Base-by-base conservation (phyloP, 2,113 vertebrate species). In the Pterocles orientalis region DNA sequence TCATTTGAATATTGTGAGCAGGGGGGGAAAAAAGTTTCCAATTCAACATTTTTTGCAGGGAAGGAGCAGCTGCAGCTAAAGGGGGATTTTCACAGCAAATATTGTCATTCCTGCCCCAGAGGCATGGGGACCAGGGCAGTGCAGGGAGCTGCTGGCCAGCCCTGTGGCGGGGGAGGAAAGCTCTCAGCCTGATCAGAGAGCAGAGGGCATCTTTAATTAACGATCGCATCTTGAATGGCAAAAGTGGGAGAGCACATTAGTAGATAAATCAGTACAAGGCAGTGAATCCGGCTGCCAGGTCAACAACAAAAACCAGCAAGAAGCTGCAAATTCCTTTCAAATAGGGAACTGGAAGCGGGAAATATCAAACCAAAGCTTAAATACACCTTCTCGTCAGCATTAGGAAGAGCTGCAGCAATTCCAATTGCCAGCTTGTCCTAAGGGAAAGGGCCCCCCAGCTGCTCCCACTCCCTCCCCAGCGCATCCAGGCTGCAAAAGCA, bases 371-470 rank as follows among this genome's bases (percentile, higher is more conserved):
- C 51, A 91, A 61, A 94, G 45, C 19, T 33, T 34, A 43, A 70
- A n/a, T 79, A 62, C 72, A 36, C 68, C 92, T 76, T 66, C 57
- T 61, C 87, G 84, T 82, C 43, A 86, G 53, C 53, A 84, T 31
- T 45, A 48, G 82, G 28, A 88, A 69, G 41, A 76, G 92, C 1
- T 21, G 25, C 26, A 88, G 69, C 57, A 73, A 84, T 95, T 94
- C 69, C 45, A 66, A 91, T 81, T 57, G 82, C 71, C n/a, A 54
- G 48, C n/a, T 70, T 70, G 75, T 82, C 75, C 75, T 47, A 24
- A 50, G 68, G 43, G 75, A 92, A 96, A 86, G 62, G 65, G 68
- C 43, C 90, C 77, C 93, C 93, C 14, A 7, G 69, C 72, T 64
- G 90, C 64, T 93, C 79, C 5, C 11, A 14, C 73, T 79, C 53